These are phyloP conservation scores for Caranx ignobilis DNA, from an alignment of 2,113 vertebrate genomes.

Conservation along the genomic window DNA sequence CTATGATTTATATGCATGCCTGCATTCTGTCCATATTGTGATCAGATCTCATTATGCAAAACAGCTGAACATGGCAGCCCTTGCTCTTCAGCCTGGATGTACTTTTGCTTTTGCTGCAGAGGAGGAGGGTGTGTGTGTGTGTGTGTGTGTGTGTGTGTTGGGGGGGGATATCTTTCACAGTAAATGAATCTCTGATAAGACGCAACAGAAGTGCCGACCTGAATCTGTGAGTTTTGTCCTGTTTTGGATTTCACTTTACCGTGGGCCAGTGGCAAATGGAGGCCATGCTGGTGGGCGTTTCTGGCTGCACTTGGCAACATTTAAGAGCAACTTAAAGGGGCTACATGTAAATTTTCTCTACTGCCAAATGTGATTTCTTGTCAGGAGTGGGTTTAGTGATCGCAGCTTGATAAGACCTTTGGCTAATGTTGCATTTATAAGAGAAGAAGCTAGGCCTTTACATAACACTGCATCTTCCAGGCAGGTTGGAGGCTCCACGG, in stretches of 20 bases:
- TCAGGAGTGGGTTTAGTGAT: no score
- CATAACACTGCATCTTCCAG: no score
- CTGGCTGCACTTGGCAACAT: neutral
- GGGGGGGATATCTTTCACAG: conserved; percentile 25
- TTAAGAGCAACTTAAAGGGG: neutral
- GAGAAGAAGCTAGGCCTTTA: no score
- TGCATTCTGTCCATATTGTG: conserved; percentile 71
- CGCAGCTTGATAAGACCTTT: no score
- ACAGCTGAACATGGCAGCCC: conserved; percentile 66
- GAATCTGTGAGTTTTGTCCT: neutral
- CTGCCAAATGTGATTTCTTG: no score
- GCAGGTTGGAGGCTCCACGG: no score
- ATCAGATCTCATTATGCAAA: conserved; percentile 75
- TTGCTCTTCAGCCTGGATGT: conserved; percentile 40
- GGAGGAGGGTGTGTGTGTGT: conserved; percentile 11
- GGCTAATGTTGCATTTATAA: no score
- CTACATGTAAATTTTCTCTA: no score
- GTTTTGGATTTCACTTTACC: neutral
- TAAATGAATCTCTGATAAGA: conserved; percentile 35
- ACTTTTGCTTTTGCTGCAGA: conserved; percentile 31
- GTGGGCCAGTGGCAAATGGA: no score
- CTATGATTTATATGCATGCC: conserved; percentile 66
- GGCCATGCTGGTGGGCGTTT: conserved; percentile 1
- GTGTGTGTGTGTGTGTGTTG: neutral
- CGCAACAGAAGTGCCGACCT: conserved; percentile 22